These are phyloP conservation scores for Rhyacophila evoluta DNA, from an alignment of 2,888 invertebrate species.

Conservation along the genomic window DNA sequence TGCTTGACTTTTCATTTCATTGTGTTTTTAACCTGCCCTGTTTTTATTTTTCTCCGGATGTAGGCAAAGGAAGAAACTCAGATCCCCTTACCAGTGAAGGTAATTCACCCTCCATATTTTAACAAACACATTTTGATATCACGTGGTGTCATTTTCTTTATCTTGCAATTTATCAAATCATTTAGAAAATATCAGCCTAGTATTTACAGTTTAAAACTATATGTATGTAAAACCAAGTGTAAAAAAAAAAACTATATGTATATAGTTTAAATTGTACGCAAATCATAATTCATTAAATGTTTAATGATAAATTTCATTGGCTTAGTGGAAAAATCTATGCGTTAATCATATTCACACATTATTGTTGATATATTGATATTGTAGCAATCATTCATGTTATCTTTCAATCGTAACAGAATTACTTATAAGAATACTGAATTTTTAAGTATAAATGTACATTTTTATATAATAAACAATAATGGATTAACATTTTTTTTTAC, in stretches of 20 bases:
- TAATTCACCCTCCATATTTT: conserved; percentile 64
- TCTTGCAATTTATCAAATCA: conserved; percentile 5
- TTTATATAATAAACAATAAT: no score
- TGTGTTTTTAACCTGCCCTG: conserved; percentile 53
- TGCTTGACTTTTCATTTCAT: conserved; percentile 52
- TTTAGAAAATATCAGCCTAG: no score
- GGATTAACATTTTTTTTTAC: no score
- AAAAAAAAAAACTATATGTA: no score
- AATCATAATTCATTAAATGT: neutral
- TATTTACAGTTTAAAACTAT: neutral
- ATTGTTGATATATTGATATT: no score
- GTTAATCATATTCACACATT: no score
- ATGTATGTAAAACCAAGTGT: no score
- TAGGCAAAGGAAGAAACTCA: conserved; percentile 78
- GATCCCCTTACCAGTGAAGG: conserved; percentile 79
- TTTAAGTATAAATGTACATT: no score
- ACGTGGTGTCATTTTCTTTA: neutral
- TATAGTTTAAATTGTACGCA: neutral
- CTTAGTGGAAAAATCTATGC: neutral
- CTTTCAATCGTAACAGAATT: no score
- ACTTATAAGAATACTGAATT: no score
- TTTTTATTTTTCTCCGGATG: conserved; percentile 56
- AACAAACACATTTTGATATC: conserved; percentile 31
- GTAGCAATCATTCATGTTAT: no score
- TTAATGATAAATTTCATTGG: neutral